phyloP scores from a whole-genome alignment of 2,797 vertebrate species.

The Periparus ater region DNA sequence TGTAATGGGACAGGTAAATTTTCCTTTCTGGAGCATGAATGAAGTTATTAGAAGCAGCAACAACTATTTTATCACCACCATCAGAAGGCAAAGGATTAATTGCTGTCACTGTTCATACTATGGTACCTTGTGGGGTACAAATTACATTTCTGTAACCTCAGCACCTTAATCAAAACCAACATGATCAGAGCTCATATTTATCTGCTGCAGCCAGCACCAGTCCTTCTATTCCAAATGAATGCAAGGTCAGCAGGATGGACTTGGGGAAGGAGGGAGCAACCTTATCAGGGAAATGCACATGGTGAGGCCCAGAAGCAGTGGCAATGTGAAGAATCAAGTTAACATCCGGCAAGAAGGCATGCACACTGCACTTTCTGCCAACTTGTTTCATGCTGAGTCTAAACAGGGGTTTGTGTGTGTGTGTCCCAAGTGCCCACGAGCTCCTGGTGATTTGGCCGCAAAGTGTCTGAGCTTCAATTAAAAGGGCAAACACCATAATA shows the following conservation, averaged over 20 bases:
- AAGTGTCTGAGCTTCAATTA: background rate
- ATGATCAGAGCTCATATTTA: conserved; percentile 73
- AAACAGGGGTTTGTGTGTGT: background rate
- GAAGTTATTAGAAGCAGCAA: conserved; percentile 77
- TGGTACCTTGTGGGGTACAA: conserved; percentile 80
- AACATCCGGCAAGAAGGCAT: background rate
- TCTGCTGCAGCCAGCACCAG: conserved; percentile 57
- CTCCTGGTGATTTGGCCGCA: background rate
- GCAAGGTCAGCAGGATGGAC: conserved; percentile 65
- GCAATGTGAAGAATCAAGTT: conserved; percentile 38
- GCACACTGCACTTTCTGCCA: background rate
- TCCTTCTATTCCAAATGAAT: conserved; percentile 65
- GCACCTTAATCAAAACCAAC: conserved; percentile 86
- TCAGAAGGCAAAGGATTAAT: conserved; percentile 83
- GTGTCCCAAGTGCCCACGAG: background rate
- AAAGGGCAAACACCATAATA: background rate
- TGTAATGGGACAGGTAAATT: conserved; percentile 64
- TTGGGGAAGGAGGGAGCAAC: background rate
- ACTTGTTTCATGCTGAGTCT: background rate
- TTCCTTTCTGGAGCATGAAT: conserved; percentile 80
- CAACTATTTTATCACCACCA: conserved; percentile 85
- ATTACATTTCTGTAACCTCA: conserved; percentile 87
- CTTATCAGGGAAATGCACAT: conserved; percentile 66
- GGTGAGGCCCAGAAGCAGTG: conserved; percentile 40
- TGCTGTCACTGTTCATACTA: conserved; percentile 75